Evolutionary conservation across 2,888 invertebrate species (phyloP), one percentile per base, ranked within the genome.

Genomic region (Frankliniella fusca): DNA sequence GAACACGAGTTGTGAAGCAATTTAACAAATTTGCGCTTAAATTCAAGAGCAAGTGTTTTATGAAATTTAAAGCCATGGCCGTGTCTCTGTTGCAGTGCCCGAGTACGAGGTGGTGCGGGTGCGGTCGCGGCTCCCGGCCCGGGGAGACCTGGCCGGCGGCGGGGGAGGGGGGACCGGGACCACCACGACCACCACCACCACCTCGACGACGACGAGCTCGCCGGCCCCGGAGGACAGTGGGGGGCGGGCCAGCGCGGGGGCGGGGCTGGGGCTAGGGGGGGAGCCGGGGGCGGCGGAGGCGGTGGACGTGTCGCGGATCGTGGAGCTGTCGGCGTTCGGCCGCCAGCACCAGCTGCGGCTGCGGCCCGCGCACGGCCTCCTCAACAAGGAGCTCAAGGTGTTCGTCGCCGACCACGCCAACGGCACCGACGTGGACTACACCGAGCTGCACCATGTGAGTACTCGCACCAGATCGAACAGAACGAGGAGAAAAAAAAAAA

Each of bases 251-350:
- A 5, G 3, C 3, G 38, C 3, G 38, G 38, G 3, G 38, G 38
- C 38, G 38, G 38, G 38, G 38, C 3, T 5, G 38, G 38, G 38
- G 38, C 38, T 2, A 27, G 27, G n/a, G 70, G 23, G 23, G 70
- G 70, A 20, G 70, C 11, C 70, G n/a, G 8, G 23, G 70, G 70
- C 11, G 70, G 10, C 10, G 70, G 7, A 7, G 70, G 70, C 23
- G 23, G 23, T 27, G 85, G 84, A 87, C 61, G 87, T 87, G 23
- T 88, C 88, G 61, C 88, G 87, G 79, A 88, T 89, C 84, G 92
- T 96, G 81, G 92, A 93, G 85, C 89, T 97, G 86, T 92, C 92
- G 87, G 96, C 95, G 82, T 96, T 97, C 86, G 96, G 96, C 83
- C 91, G 91, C 87, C 91, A 92, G 85, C 88, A 95, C 86, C 93